Evolutionary conservation across 2,113 vertebrate genomes (phyloP), one percentile per base, ranked within the genome.

Genomic region (Anseranas semipalmata): DNA sequence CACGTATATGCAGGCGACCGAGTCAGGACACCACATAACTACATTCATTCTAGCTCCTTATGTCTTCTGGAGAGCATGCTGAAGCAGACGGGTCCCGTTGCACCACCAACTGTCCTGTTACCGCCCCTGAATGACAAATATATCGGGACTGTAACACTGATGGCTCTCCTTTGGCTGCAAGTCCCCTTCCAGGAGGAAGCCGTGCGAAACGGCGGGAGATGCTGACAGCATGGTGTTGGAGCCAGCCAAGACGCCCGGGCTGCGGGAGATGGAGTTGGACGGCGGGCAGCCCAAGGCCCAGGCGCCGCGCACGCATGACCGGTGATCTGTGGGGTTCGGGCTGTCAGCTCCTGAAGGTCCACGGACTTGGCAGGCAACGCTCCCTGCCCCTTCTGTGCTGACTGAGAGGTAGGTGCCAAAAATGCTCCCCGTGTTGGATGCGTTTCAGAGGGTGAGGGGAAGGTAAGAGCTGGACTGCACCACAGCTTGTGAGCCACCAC

Each of bases 291-390:
- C 22, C 13, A 28, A 25, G 73, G 87, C 52, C 74, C 94, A 14
- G 91, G 88, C 32, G 2, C 73, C 0, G 4, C 0, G 15, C 90
- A 95, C 1, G 92, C 96, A 93, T 93, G 96, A 55, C 52, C 24
- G 8, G 88, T 97, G 94, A 96, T 87, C 96, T 96, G 96, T 92
- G 94, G 85, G 90, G 86, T 41, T 67, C 81, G 16, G 93, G 73
- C 86, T 92, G 96, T 81, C 33, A 1, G 87, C 22, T 97, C 80
- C 89, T 93, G 43, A 68, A 76, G 92, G 92, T 82, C 58, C 43
- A 1, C 0, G 4, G 12, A 20, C 70, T 93, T 96, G 95, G 95
- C 96, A 97, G 60, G 27, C 68, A 43, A 58, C 0, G 8, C 71
- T 81, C 70, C 55, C 73, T 59, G 83, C 65, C 85, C 96, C 86